A percentile compares a stretch with the other conserved stretches of the same genome.
Evolutionary conservation across 2,797 vertebrate genomes (phyloP).

Genomic region (Tachyglossus aculeatus): DNA sequence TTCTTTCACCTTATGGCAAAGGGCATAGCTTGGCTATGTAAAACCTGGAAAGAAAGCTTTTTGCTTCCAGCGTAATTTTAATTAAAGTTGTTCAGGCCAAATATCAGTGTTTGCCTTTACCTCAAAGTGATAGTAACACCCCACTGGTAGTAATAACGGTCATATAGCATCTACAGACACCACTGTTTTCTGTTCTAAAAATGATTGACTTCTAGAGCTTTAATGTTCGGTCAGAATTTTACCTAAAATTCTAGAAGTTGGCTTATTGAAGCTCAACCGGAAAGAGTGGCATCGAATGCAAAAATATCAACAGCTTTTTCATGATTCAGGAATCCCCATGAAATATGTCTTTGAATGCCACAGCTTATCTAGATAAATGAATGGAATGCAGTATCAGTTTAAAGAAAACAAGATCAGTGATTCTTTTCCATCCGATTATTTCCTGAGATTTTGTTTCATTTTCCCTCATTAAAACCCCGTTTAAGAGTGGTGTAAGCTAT

Average conservation of each 20-base stretch:
- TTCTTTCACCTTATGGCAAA: background rate
- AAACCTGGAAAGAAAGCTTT: conserved; percentile 17
- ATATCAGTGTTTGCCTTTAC: background rate
- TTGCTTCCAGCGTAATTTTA: conserved; percentile 7
- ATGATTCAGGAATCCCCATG: no score
- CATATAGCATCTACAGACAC: background rate
- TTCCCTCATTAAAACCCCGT: no score
- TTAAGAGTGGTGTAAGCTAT: no score
- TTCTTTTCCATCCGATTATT: no score
- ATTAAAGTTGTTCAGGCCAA: conserved; percentile 6
- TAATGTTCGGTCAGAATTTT: conserved; percentile 17
- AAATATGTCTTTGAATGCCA: no score
- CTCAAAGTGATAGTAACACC: conserved; percentile 4
- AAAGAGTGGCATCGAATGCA: conserved; percentile 8
- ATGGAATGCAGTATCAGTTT: background rate
- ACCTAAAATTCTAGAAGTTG: conserved; percentile 5
- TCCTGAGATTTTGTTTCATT: no score
- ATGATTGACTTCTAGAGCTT: background rate
- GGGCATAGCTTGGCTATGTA: background rate
- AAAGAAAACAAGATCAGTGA: background rate
- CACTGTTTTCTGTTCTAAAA: conserved; percentile 13
- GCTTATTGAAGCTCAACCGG: conserved; percentile 1
- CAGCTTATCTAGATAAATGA: no score
- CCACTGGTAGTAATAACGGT: background rate
- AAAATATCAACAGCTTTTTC: background rate